phyloP scores from a whole-genome alignment of 23 tunicate species.

The Ciona savignyi region DNA sequence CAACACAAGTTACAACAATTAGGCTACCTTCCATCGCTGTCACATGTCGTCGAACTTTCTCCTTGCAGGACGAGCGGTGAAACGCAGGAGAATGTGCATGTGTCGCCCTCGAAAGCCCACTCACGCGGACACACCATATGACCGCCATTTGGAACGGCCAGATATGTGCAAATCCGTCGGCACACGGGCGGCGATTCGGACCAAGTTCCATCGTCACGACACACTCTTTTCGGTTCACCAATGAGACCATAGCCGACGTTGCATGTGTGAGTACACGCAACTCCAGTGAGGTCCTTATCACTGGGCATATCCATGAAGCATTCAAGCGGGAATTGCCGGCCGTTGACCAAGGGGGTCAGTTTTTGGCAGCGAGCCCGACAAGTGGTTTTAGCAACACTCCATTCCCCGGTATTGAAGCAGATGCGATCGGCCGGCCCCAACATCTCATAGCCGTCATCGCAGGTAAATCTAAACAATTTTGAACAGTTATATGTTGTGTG shows the following conservation, averaged over 20 bases:
- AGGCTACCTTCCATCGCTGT: conserved; percentile 56
- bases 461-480: conserved; percentile 8
- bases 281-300: too few relatives aligned
- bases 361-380: conserved; percentile 34
- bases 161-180: conserved; percentile 16
- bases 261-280: conserved; percentile 17
- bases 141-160: conserved; percentile 15
- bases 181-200: conserved; percentile 26
- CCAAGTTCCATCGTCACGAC: conserved; percentile 43
- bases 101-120: conserved; percentile 14
- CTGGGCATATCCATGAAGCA: too few relatives aligned
- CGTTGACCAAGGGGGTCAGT: conserved; percentile 1
- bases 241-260: conserved; percentile 2
- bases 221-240: conserved; percentile 13
- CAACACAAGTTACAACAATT: background rate
- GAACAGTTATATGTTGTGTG: too few relatives aligned
- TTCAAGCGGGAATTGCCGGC: too few relatives aligned
- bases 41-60: conserved; percentile 35
- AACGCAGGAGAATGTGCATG: conserved; percentile 41
- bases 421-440: conserved; percentile 7
- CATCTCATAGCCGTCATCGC: conserved; percentile 16
- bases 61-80: conserved; percentile 18
- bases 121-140: conserved; percentile 6
- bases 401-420: conserved; percentile 38
- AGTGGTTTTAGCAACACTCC: conserved; percentile 20